Conservation (phyloP, 2,113 vertebrate genomes). For the Geococcyx californianus region DNA sequence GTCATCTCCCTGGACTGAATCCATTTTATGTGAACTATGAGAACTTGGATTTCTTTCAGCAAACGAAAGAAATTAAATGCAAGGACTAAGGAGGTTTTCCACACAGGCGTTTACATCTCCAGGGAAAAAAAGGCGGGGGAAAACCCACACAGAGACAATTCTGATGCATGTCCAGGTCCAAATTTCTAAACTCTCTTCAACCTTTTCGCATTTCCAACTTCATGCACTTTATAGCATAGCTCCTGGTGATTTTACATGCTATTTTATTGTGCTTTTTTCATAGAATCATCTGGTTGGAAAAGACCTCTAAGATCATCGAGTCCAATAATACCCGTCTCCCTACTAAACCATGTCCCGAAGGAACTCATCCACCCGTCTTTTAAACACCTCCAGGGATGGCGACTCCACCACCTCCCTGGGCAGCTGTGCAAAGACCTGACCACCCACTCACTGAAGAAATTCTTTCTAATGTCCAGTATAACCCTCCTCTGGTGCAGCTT, state of each 20-base stretch:
- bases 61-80: constrained; percentile 38
- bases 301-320: no score
- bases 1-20: constrained; percentile 43
- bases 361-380: no score
- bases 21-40: constrained; percentile 67
- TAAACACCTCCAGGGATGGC: no score
- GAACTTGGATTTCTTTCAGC: constrained; percentile 65
- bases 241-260: neutral
- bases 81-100: constrained; percentile 53
- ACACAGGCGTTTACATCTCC: neutral
- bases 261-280: neutral
- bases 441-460: no score
- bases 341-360: no score
- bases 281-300: no score
- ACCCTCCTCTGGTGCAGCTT: no score
- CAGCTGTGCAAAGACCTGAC: no score
- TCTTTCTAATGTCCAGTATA: no score
- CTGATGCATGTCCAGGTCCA: neutral
- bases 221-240: neutral
- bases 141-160: neutral
- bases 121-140: neutral
- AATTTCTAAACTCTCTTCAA: neutral
- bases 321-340: no score
- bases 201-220: neutral
- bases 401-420: no score